A percentile compares a stretch with the other conserved stretches of the same genome.
Conservation (phyloP, 2,888 invertebrate genomes). For the Leucophenga montana region DNA sequence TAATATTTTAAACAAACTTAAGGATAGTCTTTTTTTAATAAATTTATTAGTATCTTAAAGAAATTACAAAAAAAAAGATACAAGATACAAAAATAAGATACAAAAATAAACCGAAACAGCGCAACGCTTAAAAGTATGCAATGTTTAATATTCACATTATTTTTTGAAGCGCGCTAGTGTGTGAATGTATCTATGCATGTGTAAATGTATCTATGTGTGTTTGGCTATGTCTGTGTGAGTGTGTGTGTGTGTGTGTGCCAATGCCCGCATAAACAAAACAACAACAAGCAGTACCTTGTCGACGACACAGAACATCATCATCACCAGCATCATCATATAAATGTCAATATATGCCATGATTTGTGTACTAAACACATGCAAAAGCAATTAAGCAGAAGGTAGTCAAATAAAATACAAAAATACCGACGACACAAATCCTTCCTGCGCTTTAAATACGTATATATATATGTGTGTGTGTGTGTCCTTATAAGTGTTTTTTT, state of each 20-base stretch:
- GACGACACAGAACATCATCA: too few relatives aligned
- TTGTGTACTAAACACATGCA: neutral
- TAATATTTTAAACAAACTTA: neutral
- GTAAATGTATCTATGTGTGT: neutral
- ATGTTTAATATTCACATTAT: slow-evolving; percentile 6
- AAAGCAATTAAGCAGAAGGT: slow-evolving; percentile 14
- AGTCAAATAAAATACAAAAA: neutral
- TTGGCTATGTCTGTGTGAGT: neutral
- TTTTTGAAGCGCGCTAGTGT: slow-evolving; percentile 1
- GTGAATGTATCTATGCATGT: slow-evolving; percentile 27
- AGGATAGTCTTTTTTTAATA: neutral
- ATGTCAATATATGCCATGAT: too few relatives aligned
- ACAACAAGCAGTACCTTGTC: too few relatives aligned
- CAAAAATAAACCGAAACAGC: neutral
- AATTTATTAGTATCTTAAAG: neutral
- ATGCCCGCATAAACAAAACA: too few relatives aligned
- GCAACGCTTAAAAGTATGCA: slow-evolving; percentile 18
- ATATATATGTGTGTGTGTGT: neutral
- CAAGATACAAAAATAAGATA: neutral
- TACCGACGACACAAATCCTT: neutral
- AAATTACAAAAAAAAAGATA: neutral
- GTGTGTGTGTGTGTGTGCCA: too few relatives aligned
- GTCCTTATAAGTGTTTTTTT: neutral
- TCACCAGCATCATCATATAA: too few relatives aligned
- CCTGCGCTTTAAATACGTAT: neutral